Evolutionary conservation across 2,888 invertebrate genomes (phyloP), one percentile per base, ranked within the genome.

Genomic region (Cryptosula pallasiana): DNA sequence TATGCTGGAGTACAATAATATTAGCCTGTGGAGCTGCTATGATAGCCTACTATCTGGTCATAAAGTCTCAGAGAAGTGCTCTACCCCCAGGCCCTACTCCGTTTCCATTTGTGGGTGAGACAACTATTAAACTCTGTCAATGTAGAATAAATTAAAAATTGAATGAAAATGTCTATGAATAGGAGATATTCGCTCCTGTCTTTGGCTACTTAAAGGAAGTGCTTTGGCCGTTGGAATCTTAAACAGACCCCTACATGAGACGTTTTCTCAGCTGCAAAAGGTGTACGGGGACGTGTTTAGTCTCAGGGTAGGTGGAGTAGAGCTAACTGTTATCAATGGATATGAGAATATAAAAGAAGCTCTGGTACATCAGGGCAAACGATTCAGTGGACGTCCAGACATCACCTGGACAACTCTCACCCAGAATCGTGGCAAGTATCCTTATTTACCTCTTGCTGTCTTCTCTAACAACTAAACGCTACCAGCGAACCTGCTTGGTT

Each of bases 281-380:
- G 70, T 72, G 9, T 79, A 77, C 54, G 82, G 82, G 0, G 77
- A 77, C 1, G 75, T 82, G 9, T 82, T 77, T 73, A 54, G 76
- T 25, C 75, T 81, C 29, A 74, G 74, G 69, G 71, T 81, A 1
- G 78, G 75, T 34, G 76, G 76, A 2, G 78, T 80, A 45, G 78
- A 79, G 34, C 78, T 81, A 13, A 76, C 81, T 0, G 80, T 82
- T 3, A 73, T 82, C 20, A 81, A 77, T 73, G 77, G 78, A 69
- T 78, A 75, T 69, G 76, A 76, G 3, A 75, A 76, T 16, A 76
- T 81, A 32, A 74, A 77, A 54, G 80, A 80, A 23, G 81, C 79
- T 0, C 73, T 81, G 71, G 77, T 81, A 20, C 54, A 73, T 5
- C 75, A 77, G 16, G 79, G 78, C 0, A 74, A 74, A 23, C 78